phyloP scores from a whole-genome alignment of 2,113 vertebrate genomes.

The Acrocephalus arundinaceus region DNA sequence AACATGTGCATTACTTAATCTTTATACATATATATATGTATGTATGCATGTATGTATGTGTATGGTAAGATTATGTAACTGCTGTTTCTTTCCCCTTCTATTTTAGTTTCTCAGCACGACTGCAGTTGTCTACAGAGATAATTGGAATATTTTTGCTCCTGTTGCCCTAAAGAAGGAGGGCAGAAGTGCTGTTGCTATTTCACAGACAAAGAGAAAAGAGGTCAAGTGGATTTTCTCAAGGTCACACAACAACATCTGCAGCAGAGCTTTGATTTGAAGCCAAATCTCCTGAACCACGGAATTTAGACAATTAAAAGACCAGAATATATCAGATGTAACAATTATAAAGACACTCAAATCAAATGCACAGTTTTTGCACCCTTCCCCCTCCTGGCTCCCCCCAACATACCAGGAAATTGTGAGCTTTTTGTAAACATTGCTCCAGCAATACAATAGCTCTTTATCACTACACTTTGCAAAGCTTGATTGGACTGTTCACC shows the following conservation, averaged over 20 bases:
- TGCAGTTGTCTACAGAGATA: not conserved
- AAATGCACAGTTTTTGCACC: not conserved
- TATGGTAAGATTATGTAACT: not conserved
- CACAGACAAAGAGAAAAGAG: not conserved
- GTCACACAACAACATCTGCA: not conserved
- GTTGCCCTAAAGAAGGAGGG: not conserved
- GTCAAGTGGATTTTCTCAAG: not conserved
- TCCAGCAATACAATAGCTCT: not conserved
- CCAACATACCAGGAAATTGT: not conserved
- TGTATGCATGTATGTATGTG: not conserved
- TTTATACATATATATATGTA: not conserved
- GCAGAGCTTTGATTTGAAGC: not conserved
- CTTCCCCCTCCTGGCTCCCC: accelerated
- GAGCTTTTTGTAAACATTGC: not conserved
- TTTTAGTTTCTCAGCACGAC: not conserved
- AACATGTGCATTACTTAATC: not conserved
- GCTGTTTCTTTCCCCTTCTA: not conserved
- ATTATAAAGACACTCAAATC: not conserved
- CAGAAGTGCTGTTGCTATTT: not conserved
- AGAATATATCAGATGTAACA: not conserved
- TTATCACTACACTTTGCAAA: not conserved
- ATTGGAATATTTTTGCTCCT: not conserved
- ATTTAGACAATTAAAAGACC: not conserved
- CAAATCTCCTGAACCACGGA: not conserved
- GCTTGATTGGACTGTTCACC: not conserved